These are phyloP conservation scores for Eupithecia subumbrata DNA, from an alignment of 2,888 invertebrate genomes.

Conservation along the genomic window DNA sequence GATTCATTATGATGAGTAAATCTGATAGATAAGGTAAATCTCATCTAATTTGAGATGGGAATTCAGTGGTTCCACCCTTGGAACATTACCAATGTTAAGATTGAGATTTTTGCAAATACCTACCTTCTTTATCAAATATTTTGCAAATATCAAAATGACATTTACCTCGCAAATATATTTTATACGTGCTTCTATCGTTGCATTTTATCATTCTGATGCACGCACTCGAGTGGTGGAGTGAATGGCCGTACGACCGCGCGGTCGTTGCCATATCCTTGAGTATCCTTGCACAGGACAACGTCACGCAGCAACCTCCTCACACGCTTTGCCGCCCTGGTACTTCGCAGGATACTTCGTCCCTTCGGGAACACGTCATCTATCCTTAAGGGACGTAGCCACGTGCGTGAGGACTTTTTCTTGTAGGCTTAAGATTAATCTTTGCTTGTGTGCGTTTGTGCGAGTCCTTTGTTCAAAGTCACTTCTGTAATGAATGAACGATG, in stretches of 20 bases:
- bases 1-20: too few species aligned
- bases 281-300: slow-evolving; percentile 80
- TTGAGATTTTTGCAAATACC: neutral
- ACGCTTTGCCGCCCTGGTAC: slow-evolving; percentile 76
- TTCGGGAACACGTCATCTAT: slow-evolving; percentile 77
- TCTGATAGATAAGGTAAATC: neutral
- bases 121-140: neutral
- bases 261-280: slow-evolving; percentile 80
- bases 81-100: neutral
- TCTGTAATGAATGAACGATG: neutral
- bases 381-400: slow-evolving; percentile 64
- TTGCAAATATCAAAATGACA: slow-evolving; percentile 9
- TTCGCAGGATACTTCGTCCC: slow-evolving; percentile 84
- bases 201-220: slow-evolving; percentile 43
- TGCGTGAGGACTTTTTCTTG: slow-evolving; percentile 36
- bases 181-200: slow-evolving; percentile 26
- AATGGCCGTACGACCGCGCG: slow-evolving; percentile 65
- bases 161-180: slow-evolving; percentile 32
- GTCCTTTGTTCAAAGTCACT: slow-evolving; percentile 19
- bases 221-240: slow-evolving; percentile 54
- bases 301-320: slow-evolving; percentile 60
- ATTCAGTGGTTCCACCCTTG: neutral
- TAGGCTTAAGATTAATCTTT: slow-evolving; percentile 28
- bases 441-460: slow-evolving; percentile 33
- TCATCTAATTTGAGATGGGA: neutral